Evolutionary conservation across 1,140 invertebrate genomes (phyloP).

Genomic region (Paraescarpia echinospica): DNA sequence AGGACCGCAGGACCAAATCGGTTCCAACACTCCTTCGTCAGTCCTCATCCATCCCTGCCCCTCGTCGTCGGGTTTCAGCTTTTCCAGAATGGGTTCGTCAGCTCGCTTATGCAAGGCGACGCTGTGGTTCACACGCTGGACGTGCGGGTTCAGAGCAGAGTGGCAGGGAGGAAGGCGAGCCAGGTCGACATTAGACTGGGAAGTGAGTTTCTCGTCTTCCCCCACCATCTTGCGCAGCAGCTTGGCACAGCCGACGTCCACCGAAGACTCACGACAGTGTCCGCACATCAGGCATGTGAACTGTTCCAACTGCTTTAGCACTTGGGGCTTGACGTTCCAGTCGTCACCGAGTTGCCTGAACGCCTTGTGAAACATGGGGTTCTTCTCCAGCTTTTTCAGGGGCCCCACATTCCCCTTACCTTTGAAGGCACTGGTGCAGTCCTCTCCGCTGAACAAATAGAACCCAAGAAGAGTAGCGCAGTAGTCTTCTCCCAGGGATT

Average conservation of each 20-base stretch:
- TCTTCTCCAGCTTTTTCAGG: neutral
- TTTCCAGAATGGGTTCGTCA: too few species aligned
- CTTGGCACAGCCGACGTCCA: neutral
- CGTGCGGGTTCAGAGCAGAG: neutral
- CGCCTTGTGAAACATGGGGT: neutral
- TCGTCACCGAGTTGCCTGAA: neutral
- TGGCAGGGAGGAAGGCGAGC: neutral
- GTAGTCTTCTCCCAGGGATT: neutral
- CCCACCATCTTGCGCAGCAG: neutral
- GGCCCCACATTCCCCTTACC: neutral
- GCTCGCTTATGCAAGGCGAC: too few species aligned
- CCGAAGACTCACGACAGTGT: neutral
- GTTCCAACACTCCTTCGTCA: neutral
- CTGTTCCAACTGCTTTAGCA: neutral
- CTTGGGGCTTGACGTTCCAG: neutral
- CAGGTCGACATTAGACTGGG: neutral
- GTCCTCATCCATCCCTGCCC: neutral
- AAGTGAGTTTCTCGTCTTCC: neutral
- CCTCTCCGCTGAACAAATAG: neutral
- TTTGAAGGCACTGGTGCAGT: neutral
- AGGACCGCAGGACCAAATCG: neutral
- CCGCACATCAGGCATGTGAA: conserved; percentile 10
- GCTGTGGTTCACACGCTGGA: neutral
- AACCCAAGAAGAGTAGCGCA: neutral
- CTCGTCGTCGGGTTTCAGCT: neutral